Base-by-base conservation (phyloP, 2,113 vertebrate genomes). In the Phainopepla nitens region DNA sequence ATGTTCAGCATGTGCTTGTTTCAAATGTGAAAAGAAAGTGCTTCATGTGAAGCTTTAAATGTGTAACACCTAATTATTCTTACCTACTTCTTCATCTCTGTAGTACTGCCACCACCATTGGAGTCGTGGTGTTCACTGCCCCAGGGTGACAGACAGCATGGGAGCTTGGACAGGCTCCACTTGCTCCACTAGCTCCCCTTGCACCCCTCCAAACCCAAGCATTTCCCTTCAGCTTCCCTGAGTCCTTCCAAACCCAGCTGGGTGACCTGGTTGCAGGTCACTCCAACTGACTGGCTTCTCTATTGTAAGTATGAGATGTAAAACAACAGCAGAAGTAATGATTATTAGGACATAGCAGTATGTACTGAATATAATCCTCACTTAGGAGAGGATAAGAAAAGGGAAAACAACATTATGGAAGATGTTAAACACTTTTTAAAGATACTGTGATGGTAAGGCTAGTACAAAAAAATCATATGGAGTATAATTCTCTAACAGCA, bases 71-170 rank as follows among this genome's bases (percentile, higher is more conserved):
- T 44, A 72, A 25, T 62, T 80, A 18, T 54, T 23, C 39, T 50
- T 68, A 47, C 45, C 29, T 82, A 4, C 33, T 82, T 31, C 58
- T 83, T 81, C 42, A 45, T 75, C n/a, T 54, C 73, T 29, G 28
- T 45, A 31, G 36, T 20, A 25, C 33, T 91, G 60, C 28, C 56
- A 35, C 42, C 39, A 70, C 42, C 29, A 45, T 3, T 82, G 65
- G 31, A 66, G n/a, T 33, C 25, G 0, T 14, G 17, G 28, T 50
- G 58, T 64, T 87, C 25, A 7, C 24, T 51, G 78, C 18, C 54
- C 25, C 45, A 18, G 69, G 65, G 61, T 56, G 89, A 60, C 31
- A 53, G 47, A 23, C 11, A 49, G 42, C 29, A 18, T 0, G 0
- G 61, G 25, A 58, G 25, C 35, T 80, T 77, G 58, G 56, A 17